Base-by-base conservation (phyloP, 2,888 invertebrate genomes). In the Machimus atricapillus region DNA sequence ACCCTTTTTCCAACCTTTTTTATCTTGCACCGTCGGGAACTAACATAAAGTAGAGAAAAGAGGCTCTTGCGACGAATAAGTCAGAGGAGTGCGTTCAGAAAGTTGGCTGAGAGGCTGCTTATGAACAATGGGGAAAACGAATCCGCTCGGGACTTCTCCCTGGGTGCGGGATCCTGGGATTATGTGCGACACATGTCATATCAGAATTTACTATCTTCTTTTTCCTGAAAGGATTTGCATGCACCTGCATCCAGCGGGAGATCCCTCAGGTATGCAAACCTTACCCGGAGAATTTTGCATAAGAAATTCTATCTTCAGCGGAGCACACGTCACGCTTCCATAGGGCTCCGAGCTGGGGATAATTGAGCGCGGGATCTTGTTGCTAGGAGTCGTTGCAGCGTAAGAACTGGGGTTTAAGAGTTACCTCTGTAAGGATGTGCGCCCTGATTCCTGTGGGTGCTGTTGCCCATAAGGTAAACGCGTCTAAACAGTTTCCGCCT, bases 161-260 rank as follows among this genome's bases (percentile, higher is more conserved):
- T 3, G n/a, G 58, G 27, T 66, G 6, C 12, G 27, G 14, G 66
- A 66, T 66, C 27, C 6, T 1, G 12, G 27, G 66, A 23, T 23
- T 23, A 19, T 19, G 66, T 19, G 9, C 27, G 56, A n/a, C 56
- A 81, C 81, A 81, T 81, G 31, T 56, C 81, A 81, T 81, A 81
- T 58, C 37, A 19, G 40, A 56, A 52, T 56, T 58, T 81, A 79
- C 81, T 81, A 58, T n/a, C 81, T 79, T 56, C 31, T 81, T 81
- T n/a, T 81, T 56, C 34, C 81, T 56, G 66, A 81, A 37, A 56
- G 56, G 81, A 58, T 52, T 56, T 56, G 1, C 81, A 81, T 81
- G 46, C 46, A 23, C 43, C 19, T 40, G 78, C 78, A 78, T 78
- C 19, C n/a, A 7, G 40, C 4, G 27, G 56, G 31, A 6, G 37